A percentile compares a stretch with the other conserved stretches of the same genome.
Conservation (phyloP, 1,140 invertebrate genomes). For the Brachionus plicatilis region DNA sequence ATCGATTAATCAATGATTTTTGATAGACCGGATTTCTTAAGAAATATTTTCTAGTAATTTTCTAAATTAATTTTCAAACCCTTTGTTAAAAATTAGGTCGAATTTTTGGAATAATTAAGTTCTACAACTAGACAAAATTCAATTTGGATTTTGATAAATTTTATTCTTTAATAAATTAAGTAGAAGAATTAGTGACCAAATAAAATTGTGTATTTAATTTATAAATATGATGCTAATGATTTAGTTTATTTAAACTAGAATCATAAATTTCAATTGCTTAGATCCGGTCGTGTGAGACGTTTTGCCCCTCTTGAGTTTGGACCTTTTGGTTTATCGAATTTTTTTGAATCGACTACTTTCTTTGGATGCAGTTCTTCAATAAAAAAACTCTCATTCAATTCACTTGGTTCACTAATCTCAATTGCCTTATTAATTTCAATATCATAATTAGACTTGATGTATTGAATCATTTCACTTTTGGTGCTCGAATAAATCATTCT, state of each 20-base stretch:
- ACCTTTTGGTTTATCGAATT: constrained; percentile 89
- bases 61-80: too few species aligned
- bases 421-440: constrained; percentile 80
- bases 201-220: background rate
- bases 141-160: background rate
- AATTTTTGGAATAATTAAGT: background rate
- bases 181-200: background rate
- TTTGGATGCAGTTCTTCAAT: constrained; percentile 90
- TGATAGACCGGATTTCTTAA: too few species aligned
- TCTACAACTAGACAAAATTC: background rate
- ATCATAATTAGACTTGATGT: constrained; percentile 62
- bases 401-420: constrained; percentile 80
- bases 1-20: too few species aligned
- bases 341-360: constrained; percentile 60
- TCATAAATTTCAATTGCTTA: background rate
- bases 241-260: background rate
- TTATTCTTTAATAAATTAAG: background rate
- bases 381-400: constrained; percentile 80
- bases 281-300: constrained; percentile 63
- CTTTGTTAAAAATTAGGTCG: background rate
- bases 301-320: constrained; percentile 83
- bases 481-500: constrained; percentile 96
- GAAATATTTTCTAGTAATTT: too few species aligned
- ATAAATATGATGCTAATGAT: background rate
- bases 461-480: constrained; percentile 60